These are phyloP conservation scores for Siderastrea siderea DNA, from an alignment of 92 coral and sea anemone species.

Conservation along the genomic window DNA sequence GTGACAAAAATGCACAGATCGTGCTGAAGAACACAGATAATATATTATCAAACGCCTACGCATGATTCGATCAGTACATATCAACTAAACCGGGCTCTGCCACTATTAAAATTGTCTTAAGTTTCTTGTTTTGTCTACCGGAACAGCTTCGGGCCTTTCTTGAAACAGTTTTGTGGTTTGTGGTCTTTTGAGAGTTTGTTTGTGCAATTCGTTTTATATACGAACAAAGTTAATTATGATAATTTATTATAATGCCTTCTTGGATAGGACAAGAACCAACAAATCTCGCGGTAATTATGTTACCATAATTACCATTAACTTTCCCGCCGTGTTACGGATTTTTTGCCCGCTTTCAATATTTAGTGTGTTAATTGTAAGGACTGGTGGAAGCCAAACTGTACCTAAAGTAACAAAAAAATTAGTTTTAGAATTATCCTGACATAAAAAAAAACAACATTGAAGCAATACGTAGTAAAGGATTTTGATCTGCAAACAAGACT, in stretches of 20 bases:
- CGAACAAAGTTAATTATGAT: not conserved
- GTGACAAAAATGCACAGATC: not conserved
- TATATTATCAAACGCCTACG: not conserved
- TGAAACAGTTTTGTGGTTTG: too few relatives aligned
- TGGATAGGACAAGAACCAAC: not conserved
- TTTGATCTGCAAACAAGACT: too few relatives aligned
- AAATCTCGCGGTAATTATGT: slow-evolving; percentile 27
- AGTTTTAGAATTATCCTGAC: too few relatives aligned
- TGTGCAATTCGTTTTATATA: not conserved
- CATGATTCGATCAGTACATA: not conserved
- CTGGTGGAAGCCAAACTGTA: too few relatives aligned
- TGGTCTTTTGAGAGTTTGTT: not conserved
- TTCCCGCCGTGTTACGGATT: slow-evolving; percentile 4
- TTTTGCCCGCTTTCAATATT: not conserved
- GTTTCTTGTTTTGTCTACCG: not conserved
- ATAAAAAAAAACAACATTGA: too few relatives aligned
- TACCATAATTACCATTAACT: not conserved
- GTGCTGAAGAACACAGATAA: not conserved
- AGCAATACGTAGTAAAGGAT: too few relatives aligned
- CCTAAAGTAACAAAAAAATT: too few relatives aligned
- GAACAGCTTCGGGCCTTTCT: not conserved
- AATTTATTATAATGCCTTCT: slow-evolving; percentile 34
- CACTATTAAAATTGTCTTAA: not conserved
- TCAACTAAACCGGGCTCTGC: not conserved
- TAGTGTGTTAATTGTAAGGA: too few relatives aligned